Base-by-base conservation (phyloP, 2,888 invertebrate genomes). In the Oxystoma pomonae region DNA sequence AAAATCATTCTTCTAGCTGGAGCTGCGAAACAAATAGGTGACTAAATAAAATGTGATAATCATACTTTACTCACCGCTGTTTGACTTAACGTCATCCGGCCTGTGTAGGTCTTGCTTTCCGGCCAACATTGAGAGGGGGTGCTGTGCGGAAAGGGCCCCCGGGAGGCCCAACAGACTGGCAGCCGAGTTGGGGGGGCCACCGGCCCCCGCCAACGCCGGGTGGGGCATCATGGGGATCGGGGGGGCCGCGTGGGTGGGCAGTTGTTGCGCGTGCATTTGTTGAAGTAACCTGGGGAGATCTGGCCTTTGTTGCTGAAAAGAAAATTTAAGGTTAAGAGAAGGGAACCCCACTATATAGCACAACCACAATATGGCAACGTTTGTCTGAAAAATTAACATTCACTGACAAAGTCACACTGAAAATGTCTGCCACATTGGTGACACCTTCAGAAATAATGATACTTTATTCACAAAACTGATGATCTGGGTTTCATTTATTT, bases 251-350 rank as follows among this genome's bases (percentile, higher is more conserved):
- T 89, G 89, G 63, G 88, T 84, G 17, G 83, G 84, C 70, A 92
- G 90, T 81, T 93, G 94, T 74, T 94, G 94, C 49, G 93, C 94
- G 80, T 95, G 95, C 92, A 95, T 94, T 82, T 95, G 95, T 82
- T 95, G 95, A 80, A 94, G 83, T 68, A 90, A 81, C 80, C 92
- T 85, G 35, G 92, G 92, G 73, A 92, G 82, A 79, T 92, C 92
- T 64, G 91, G 90, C 81, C 92, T 85, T 83, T 92, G 92, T 88
- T 92, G 92, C 91, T 92, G 86, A 64, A 85, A 85, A 69, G 20
- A 59, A 57, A 58, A 58, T 3, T 1, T n/a, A n/a, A n/a, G n/a
- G n/a, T n/a, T n/a, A 72, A n/a, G n/a, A n/a, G n/a, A n/a, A n/a
- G n/a, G n/a, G n/a, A n/a, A n/a, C n/a, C n/a, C n/a, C n/a, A n/a